Evolutionary conservation across 2,888 invertebrate species (phyloP).

Genomic region (Melolontha melolontha): DNA sequence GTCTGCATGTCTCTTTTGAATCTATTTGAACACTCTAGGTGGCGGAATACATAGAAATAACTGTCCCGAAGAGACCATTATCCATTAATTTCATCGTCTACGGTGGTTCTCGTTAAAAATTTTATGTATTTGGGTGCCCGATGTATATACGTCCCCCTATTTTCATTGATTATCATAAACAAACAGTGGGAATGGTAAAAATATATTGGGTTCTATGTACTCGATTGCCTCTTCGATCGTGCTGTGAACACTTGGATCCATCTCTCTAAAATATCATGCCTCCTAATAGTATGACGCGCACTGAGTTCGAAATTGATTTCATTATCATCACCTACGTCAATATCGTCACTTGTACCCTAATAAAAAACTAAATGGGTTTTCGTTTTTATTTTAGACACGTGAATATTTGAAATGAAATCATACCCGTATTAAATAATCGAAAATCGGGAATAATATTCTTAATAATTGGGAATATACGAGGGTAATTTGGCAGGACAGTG

Average conservation of each 20-base stretch:
- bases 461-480: too few species aligned
- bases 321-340: slow-evolving; percentile 30
- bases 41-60: slow-evolving; percentile 19
- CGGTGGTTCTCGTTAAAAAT: slow-evolving; percentile 30
- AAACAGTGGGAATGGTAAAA: slow-evolving; percentile 31
- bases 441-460: too few species aligned
- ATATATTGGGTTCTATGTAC: slow-evolving; percentile 3
- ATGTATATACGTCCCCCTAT: slow-evolving; percentile 1
- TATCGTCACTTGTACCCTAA: slow-evolving; percentile 15
- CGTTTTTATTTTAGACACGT: background rate
- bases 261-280: background rate
- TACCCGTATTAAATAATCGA: too few species aligned
- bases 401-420: too few species aligned
- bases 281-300: slow-evolving; percentile 5
- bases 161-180: slow-evolving; percentile 32
- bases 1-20: slow-evolving; percentile 6
- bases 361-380: slow-evolving; percentile 11
- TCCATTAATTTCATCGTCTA: slow-evolving; percentile 28
- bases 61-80: slow-evolving; percentile 25
- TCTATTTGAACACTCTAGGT: slow-evolving; percentile 28
- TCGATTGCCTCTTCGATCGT: slow-evolving; percentile 12
- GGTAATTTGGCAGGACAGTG: too few species aligned
- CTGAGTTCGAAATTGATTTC: slow-evolving; percentile 26
- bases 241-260: slow-evolving; percentile 11
- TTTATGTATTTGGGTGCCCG: slow-evolving; percentile 26